A percentile compares a stretch with the other conserved stretches of the same genome.
Evolutionary conservation across 2,113 vertebrate species (phyloP).

Genomic region (Syngnathoides biaculeatus): DNA sequence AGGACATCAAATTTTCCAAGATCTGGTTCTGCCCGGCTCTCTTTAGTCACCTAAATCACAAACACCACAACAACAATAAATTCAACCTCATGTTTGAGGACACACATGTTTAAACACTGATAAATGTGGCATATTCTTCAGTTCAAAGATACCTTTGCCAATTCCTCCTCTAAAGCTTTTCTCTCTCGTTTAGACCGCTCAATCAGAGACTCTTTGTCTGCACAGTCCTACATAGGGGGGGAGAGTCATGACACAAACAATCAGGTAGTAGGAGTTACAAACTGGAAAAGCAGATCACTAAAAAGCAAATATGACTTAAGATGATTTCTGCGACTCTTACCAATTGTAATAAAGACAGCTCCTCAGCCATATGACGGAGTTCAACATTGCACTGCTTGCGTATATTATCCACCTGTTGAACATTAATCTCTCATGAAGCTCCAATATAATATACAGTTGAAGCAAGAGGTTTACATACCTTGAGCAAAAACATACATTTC

Average conservation of each 20-base stretch:
- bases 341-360: constrained; percentile 84
- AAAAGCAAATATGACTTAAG: constrained; percentile 11
- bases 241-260: constrained; percentile 6
- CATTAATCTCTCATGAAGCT: constrained; percentile 19
- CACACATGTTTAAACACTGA: neutral
- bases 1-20: constrained; percentile 83
- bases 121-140: neutral
- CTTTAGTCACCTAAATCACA: constrained; percentile 76
- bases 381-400: constrained; percentile 83
- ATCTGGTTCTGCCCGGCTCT: constrained; percentile 77
- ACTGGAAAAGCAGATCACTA: neutral
- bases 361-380: constrained; percentile 82
- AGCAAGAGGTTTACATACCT: no score
- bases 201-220: constrained; percentile 83
- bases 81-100: neutral
- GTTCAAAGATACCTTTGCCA: constrained; percentile 81
- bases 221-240: constrained; percentile 78
- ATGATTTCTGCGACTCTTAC: constrained; percentile 64
- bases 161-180: constrained; percentile 86
- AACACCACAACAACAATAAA: neutral
- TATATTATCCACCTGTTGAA: constrained; percentile 77
- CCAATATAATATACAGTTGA: neutral
- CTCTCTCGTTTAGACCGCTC: constrained; percentile 84
- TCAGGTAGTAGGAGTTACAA: neutral
- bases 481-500: no score